Evolutionary conservation across 2,888 invertebrate genomes (phyloP), one percentile per base, ranked within the genome.

Genomic region (Dendrolimus houi): DNA sequence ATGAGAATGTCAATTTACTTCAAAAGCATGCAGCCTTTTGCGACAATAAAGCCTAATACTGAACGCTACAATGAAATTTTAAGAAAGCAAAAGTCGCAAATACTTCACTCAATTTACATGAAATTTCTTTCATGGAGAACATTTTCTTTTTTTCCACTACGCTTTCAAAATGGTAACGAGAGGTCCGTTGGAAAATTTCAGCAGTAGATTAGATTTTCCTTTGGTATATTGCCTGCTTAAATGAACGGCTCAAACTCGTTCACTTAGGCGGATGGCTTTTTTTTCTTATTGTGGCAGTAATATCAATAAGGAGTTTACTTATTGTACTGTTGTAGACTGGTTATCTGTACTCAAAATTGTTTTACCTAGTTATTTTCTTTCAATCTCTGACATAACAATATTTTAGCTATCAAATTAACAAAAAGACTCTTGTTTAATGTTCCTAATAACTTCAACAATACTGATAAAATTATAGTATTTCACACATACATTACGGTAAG

Each of bases 31-130:
- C 29, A 29, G 29, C 29, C 47, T 47, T 55, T 59, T 53, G 56
- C 56, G 61, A 62, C 63, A 62, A 47, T 47, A 47, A 47, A 10
- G 47, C 47, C 47, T 10, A 47, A 12, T 47, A 10, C 9, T 47
- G 47, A 47, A 47, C 60, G 67, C 67, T 71, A 70, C 69, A 77
- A 70, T 66, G 67, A 76, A 79, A 75, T 78, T 81, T 78, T 71
- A 77, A 78, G 79, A 76, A 80, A 81, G 75, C 77, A 74, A 76
- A 69, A 77, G 73, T 70, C 69, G 67, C 70, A 76, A 66, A 68
- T 80, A 76, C 77, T 81, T 81, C 72, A 70, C 68, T 72, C 77
- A 85, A 87, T 88, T 87, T 86, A 81, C 85, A 86, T 87, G 81
- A 85, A 84, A 84, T 83, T 84, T 85, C 81, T 78, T 77, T 72